Percentiles rank a stretch among this genome's conserved stretches.
These are phyloP conservation scores for Oreortyx pictus DNA, from an alignment of 2,797 vertebrate species.

Conservation along the genomic window DNA sequence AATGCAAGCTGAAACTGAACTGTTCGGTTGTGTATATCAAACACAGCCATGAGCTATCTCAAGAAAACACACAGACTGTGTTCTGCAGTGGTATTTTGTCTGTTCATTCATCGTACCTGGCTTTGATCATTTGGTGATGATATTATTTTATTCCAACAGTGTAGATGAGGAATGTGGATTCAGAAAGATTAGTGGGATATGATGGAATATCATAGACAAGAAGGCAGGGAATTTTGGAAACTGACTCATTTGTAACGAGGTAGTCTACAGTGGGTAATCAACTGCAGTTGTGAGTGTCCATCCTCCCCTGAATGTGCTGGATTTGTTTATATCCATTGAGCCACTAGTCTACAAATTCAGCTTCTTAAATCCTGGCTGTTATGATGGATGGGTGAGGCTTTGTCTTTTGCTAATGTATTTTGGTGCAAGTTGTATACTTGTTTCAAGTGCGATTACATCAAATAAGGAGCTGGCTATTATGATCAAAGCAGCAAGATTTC, in stretches of 20 bases:
- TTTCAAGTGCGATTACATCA: not conserved
- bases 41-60: not conserved
- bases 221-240: not conserved
- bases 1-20: not conserved
- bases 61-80: not conserved
- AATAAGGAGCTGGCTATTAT: not conserved
- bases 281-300: not conserved
- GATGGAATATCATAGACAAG: not conserved
- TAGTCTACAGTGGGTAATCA: rapidly evolving
- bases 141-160: not conserved
- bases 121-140: not conserved
- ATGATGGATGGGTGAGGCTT: not conserved
- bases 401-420: not conserved
- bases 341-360: not conserved
- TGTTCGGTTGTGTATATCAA: not conserved
- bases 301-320: not conserved
- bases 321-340: not conserved
- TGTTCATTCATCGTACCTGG: not conserved
- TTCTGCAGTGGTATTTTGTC: not conserved
- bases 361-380: not conserved
- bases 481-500: not conserved
- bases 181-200: not conserved
- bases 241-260: not conserved
- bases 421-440: not conserved
- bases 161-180: not conserved